phyloP scores from a whole-genome alignment of 1,140 invertebrate species.

The Drosophila sproati region DNA sequence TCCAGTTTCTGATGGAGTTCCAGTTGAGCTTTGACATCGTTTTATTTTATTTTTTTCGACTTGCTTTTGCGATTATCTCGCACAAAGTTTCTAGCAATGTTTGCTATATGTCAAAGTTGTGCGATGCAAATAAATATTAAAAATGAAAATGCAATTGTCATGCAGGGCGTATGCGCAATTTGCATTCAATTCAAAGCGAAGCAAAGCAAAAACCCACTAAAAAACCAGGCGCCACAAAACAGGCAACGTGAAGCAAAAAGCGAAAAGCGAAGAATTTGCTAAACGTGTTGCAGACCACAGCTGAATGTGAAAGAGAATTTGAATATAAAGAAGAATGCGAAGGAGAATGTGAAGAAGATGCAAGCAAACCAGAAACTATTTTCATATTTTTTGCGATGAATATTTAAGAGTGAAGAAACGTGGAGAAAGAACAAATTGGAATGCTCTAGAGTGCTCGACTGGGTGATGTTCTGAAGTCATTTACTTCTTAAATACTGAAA shows the following conservation, averaged over 20 bases:
- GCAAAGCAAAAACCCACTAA: not conserved
- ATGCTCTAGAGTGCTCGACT: too few species aligned
- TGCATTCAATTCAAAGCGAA: constrained; percentile 24
- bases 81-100: constrained; percentile 30
- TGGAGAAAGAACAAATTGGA: not conserved
- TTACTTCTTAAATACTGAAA: too few species aligned
- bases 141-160: constrained; percentile 41
- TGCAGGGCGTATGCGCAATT: constrained; percentile 71
- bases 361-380: constrained; percentile 25
- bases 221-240: constrained; percentile 43
- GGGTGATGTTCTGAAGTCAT: too few species aligned
- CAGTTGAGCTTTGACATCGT: constrained; percentile 1
- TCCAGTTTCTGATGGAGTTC: constrained; percentile 2
- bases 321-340: not conserved
- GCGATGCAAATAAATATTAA: constrained; percentile 9
- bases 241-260: constrained; percentile 31
- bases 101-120: constrained; percentile 1
- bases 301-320: not conserved
- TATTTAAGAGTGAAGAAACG: not conserved
- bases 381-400: not conserved
- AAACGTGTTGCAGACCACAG: constrained; percentile 29
- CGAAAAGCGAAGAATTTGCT: constrained; percentile 16
- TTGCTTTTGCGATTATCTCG: constrained; percentile 16
- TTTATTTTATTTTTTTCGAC: not conserved
- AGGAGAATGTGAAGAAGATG: constrained; percentile 8